These are phyloP conservation scores for Abrostola triplasia DNA, from an alignment of 2,888 invertebrate genomes.

Conservation along the genomic window DNA sequence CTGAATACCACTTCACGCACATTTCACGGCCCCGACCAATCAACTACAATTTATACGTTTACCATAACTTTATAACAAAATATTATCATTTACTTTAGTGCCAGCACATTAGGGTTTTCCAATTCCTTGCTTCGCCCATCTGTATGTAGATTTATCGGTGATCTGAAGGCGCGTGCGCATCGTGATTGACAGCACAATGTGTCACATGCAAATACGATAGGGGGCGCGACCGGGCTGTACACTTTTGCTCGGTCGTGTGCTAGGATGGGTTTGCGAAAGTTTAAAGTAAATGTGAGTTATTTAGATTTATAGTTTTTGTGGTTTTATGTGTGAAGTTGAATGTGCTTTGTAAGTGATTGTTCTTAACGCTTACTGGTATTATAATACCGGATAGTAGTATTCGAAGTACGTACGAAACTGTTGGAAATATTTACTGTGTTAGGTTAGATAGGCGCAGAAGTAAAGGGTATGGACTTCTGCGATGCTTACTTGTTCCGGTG, in stretches of 20 bases:
- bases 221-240: constrained; percentile 62
- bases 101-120: constrained; percentile 73
- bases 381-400: constrained; percentile 6
- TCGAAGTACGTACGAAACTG: not conserved
- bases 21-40: constrained; percentile 16
- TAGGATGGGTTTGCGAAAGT: constrained; percentile 43
- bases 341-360: constrained; percentile 38
- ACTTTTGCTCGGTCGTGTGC: constrained; percentile 51
- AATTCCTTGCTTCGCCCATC: constrained; percentile 54
- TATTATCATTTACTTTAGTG: constrained; percentile 59
- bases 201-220: constrained; percentile 73
- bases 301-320: constrained; percentile 51
- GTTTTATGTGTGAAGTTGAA: constrained; percentile 35
- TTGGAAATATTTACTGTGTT: constrained; percentile 6
- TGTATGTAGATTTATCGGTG: constrained; percentile 73
- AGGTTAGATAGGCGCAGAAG: constrained; percentile 14
- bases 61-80: constrained; percentile 46
- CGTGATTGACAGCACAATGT: constrained; percentile 83
- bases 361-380: constrained; percentile 1
- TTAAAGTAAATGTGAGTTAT: constrained; percentile 40
- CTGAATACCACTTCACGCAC: constrained; percentile 23
- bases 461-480: no score
- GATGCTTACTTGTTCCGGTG: no score
- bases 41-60: constrained; percentile 28
- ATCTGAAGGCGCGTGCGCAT: constrained; percentile 69